phyloP scores from a whole-genome alignment of 2,113 vertebrate genomes.

The Podarcis raffonei region DNA sequence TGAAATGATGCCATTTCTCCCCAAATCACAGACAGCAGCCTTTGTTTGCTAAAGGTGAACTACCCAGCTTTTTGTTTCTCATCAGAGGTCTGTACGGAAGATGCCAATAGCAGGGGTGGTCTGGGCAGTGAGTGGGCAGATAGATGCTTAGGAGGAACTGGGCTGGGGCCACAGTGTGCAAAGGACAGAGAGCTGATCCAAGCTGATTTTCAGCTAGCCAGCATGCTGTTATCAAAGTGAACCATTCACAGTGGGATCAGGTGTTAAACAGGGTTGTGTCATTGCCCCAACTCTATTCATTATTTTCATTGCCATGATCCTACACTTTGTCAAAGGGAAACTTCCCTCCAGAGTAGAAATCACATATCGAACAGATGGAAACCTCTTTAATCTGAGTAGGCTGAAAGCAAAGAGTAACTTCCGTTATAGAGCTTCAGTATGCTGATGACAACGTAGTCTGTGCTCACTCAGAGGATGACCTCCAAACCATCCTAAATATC shows the following conservation, averaged over 20 bases:
- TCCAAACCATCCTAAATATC: no score
- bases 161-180: slow-evolving; percentile 50
- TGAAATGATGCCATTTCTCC: neutral
- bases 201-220: slow-evolving; percentile 35
- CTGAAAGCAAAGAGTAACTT: no score
- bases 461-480: no score
- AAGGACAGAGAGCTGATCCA: slow-evolving; percentile 16
- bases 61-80: neutral
- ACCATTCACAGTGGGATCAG: no score
- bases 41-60: neutral
- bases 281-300: no score
- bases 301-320: no score
- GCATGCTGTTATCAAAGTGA: slow-evolving; percentile 41
- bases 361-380: no score
- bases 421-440: no score
- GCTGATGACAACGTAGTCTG: no score
- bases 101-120: neutral
- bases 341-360: no score
- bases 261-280: neutral
- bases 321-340: no score
- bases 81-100: neutral
- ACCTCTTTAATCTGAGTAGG: no score
- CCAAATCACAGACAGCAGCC: neutral
- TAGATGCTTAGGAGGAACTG: slow-evolving; percentile 31
- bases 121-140: neutral